A percentile compares a stretch with the other conserved stretches of the same genome.
These are phyloP conservation scores for Agrotis puta DNA, from an alignment of 2,888 invertebrate species.

Conservation along the genomic window DNA sequence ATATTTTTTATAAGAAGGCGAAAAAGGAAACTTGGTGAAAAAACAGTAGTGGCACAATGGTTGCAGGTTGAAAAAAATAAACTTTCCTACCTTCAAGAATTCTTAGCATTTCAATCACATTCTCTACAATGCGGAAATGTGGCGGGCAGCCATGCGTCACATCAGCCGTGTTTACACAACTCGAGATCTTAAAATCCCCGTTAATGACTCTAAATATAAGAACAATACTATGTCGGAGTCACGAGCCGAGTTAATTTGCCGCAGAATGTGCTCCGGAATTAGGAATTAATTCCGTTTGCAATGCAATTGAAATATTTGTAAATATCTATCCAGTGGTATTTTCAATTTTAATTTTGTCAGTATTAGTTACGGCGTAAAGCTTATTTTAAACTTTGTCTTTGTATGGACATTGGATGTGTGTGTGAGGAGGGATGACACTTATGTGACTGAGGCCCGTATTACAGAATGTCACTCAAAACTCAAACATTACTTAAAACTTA, in stretches of 20 bases:
- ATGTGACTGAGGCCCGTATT: too few relatives aligned
- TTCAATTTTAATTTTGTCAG: too few relatives aligned
- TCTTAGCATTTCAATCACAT: conserved; percentile 3
- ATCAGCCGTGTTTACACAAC: conserved; percentile 36
- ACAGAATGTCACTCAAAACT: too few relatives aligned
- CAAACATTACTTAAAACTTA: too few relatives aligned
- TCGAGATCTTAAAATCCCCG: conserved; percentile 42
- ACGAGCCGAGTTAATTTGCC: conserved; percentile 35
- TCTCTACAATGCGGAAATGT: conserved; percentile 50
- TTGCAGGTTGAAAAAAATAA: too few relatives aligned
- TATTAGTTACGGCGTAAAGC: too few relatives aligned
- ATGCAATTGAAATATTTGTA: conserved; percentile 8
- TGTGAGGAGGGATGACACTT: too few relatives aligned
- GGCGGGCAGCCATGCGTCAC: conserved; percentile 47
- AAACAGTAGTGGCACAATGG: too few relatives aligned
- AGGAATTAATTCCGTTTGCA: conserved; percentile 17
- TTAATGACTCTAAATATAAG: conserved; percentile 60
- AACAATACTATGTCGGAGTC: conserved; percentile 45
- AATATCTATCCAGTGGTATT: background rate
- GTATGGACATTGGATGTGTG: too few relatives aligned
- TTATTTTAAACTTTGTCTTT: too few relatives aligned
- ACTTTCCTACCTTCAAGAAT: background rate
- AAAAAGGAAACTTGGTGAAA: too few relatives aligned
- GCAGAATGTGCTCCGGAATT: conserved; percentile 26
- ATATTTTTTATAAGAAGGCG: background rate